A percentile compares a stretch with the other conserved stretches of the same genome.
phyloP scores from a whole-genome alignment of 2,888 invertebrate species.

The Chrysodeixis includens region DNA sequence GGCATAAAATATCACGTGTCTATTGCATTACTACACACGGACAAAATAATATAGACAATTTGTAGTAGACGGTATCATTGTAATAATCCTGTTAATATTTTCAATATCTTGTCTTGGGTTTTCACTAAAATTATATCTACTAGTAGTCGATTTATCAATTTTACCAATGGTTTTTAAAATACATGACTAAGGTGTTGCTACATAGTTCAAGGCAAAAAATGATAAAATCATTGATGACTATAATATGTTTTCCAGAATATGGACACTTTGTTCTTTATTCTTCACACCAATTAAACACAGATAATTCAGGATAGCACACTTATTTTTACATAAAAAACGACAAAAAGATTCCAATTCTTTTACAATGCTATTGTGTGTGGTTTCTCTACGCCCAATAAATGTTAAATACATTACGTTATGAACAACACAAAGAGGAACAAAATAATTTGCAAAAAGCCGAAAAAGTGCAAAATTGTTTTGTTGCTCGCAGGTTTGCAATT shows the following conservation, averaged over 20 bases:
- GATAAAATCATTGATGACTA: background rate
- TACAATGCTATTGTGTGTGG: slow-evolving; percentile 45
- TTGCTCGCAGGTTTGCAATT: slow-evolving; percentile 39
- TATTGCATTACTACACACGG: no score
- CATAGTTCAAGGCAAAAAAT: no score
- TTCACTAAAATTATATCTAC: no score
- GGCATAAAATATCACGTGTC: no score
- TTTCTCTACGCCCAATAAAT: slow-evolving; percentile 53
- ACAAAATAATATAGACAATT: no score
- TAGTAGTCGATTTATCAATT: no score
- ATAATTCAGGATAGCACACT: slow-evolving; percentile 19
- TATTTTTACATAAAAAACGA: slow-evolving; percentile 24
- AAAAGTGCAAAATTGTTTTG: slow-evolving; percentile 29
- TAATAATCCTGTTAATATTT: no score
- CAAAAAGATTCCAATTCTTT: slow-evolving; percentile 19
- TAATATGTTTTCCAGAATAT: background rate
- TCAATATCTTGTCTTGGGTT: no score
- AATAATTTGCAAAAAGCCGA: slow-evolving; percentile 35
- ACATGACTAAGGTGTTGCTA: no score
- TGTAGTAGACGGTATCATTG: no score
- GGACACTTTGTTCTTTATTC: slow-evolving; percentile 6
- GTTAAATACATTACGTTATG: slow-evolving; percentile 28
- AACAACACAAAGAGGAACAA: slow-evolving; percentile 24
- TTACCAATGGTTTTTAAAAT: no score
- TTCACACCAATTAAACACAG: slow-evolving; percentile 9